These are phyloP conservation scores for Remorina albescens DNA, from an alignment of 2,797 vertebrate genomes.

Conservation along the genomic window DNA sequence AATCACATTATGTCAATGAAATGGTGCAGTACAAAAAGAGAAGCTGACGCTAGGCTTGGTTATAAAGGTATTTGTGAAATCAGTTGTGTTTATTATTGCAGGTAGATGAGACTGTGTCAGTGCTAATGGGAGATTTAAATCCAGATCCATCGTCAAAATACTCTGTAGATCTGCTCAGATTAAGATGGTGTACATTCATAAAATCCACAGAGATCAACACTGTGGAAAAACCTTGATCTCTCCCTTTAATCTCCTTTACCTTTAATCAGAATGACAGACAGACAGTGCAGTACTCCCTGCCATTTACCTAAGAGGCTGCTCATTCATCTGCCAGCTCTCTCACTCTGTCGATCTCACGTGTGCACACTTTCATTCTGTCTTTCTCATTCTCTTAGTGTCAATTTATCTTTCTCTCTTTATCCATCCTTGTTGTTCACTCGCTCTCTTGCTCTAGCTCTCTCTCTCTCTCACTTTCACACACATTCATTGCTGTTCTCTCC, in stretches of 20 bases:
- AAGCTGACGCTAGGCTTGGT: not conserved
- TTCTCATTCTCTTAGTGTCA: slow-evolving; percentile 70
- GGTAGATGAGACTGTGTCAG: slow-evolving; percentile 6
- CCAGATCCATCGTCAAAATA: not conserved
- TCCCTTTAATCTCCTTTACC: slow-evolving; percentile 35
- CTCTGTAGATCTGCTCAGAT: slow-evolving; percentile 6
- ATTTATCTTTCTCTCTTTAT: slow-evolving; percentile 68
- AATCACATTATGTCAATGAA: not conserved
- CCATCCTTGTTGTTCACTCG: slow-evolving; percentile 39
- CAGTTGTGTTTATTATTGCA: not conserved
- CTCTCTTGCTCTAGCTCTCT: slow-evolving; percentile 23
- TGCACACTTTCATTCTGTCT: slow-evolving; percentile 56
- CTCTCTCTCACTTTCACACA: slow-evolving; percentile 28
- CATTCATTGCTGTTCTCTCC: slow-evolving; percentile 41
- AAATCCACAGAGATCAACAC: slow-evolving; percentile 17
- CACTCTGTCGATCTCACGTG: slow-evolving; percentile 48
- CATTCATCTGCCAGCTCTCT: slow-evolving; percentile 61
- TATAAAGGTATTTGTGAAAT: too few species aligned
- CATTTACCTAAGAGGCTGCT: slow-evolving; percentile 69
- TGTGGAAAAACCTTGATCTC: slow-evolving; percentile 12
- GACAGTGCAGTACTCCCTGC: slow-evolving; percentile 68
- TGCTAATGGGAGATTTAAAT: not conserved
- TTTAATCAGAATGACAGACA: slow-evolving; percentile 79
- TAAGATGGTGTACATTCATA: slow-evolving; percentile 17
- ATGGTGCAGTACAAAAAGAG: not conserved